Percentiles rank a stretch among this genome's conserved stretches.
phyloP scores from a whole-genome alignment of 2,888 invertebrate species.

The Drosophila nigricruria region DNA sequence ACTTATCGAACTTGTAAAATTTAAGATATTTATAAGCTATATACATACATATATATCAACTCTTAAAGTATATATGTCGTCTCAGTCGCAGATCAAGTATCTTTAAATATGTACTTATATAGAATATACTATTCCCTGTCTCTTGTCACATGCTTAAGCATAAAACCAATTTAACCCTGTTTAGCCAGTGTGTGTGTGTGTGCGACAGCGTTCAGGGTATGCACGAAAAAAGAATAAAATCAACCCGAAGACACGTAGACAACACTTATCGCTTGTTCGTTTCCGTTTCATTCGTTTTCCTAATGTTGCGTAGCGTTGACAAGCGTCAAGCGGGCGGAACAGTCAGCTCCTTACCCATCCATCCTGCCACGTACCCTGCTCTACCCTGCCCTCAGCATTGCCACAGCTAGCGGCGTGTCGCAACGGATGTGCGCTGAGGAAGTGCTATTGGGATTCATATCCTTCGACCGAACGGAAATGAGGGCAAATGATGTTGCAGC shows the following conservation, averaged over 20 bases:
- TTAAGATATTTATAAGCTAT: too few species aligned
- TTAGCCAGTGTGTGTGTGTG: not conserved
- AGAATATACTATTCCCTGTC: not conserved
- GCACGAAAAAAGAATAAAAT: constrained; percentile 4
- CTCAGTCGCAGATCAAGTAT: not conserved
- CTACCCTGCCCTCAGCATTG: not conserved
- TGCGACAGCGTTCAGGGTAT: constrained; percentile 4
- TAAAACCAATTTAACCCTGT: constrained; percentile 2
- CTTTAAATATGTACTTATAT: not conserved
- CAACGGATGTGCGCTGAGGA: constrained; percentile 75
- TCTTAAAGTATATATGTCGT: not conserved
- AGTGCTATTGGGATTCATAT: constrained; percentile 79
- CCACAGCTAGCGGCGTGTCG: constrained; percentile 50
- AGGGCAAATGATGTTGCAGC: constrained; percentile 60
- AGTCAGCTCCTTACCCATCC: constrained; percentile 6
- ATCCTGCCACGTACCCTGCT: not conserved
- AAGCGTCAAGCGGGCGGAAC: constrained; percentile 70
- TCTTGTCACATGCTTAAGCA: not conserved
- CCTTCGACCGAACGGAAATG: constrained; percentile 71
- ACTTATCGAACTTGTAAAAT: too few species aligned
- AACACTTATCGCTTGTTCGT: constrained; percentile 81
- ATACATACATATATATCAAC: too few species aligned
- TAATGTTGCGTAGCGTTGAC: constrained; percentile 83
- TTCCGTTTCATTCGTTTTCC: constrained; percentile 83
- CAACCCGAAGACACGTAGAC: constrained; percentile 63